phyloP scores from a whole-genome alignment of 2,888 invertebrate genomes.

The Microlaimidae sp. region DNA sequence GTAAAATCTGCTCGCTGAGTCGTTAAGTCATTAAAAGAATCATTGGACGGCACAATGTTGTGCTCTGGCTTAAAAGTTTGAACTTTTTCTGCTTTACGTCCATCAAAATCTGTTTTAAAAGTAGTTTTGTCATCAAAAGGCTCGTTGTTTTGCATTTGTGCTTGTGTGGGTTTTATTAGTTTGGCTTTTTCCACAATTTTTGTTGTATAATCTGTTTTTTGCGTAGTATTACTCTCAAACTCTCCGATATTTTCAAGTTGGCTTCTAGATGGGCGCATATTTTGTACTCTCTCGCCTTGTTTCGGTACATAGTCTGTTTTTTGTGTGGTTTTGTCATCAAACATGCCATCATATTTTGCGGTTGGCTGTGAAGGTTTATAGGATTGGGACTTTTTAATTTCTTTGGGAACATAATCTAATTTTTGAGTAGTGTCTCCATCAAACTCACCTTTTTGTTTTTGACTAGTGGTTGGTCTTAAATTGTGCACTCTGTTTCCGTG shows the following conservation, averaged over 20 bases:
- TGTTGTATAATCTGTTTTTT: not conserved
- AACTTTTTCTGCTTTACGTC: too few species aligned
- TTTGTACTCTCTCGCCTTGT: not conserved
- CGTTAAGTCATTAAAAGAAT: not conserved
- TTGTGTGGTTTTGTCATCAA: not conserved
- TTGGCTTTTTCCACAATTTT: too few species aligned
- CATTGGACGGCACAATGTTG: not conserved
- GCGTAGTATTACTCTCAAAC: not conserved
- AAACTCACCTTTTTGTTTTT: not conserved
- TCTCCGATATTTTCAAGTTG: not conserved
- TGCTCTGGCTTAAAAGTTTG: not conserved
- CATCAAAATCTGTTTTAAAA: too few species aligned
- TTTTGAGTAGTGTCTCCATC: not conserved
- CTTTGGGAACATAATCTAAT: not conserved
- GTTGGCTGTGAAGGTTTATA: not conserved
- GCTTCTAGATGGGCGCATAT: not conserved
- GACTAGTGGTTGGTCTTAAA: not conserved
- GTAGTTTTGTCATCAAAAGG: too few species aligned
- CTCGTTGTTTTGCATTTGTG: too few species aligned
- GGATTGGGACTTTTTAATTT: not conserved
- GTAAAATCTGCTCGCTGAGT: not conserved
- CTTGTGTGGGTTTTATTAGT: too few species aligned
- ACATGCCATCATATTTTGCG: too few species aligned
- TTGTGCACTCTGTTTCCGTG: not conserved
- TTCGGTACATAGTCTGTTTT: slow-evolving; percentile 3